Evolutionary conservation across 2,797 vertebrate species (phyloP), one percentile per base, ranked within the genome.

Genomic region (Myiotriccus ornatus): DNA sequence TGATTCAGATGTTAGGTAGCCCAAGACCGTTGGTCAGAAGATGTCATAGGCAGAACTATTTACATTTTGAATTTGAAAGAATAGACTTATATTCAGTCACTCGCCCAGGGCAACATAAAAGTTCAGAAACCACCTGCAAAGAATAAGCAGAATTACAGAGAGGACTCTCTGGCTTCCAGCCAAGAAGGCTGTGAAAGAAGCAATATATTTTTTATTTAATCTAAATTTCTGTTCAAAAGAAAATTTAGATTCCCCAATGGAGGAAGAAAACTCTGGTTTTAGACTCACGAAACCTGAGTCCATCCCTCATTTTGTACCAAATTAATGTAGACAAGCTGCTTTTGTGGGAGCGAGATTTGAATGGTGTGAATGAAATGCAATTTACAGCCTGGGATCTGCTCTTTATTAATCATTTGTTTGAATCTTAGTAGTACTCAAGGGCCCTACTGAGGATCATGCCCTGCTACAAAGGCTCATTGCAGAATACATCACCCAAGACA

Each of bases 401-500:
- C 92, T 96, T 94, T 94, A 95, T 96, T 96, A 96, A 91, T 94
- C 55, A 93, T 93, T 95, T 94, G 75, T 92, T 90, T 84, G 70
- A 95, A 82, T 93, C 77, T 81, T 41, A 44, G 83, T 50, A 62
- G 50, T 79, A 79, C 83, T 94, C 85, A 67, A 76, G 93, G 67
- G 86, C 30, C 60, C 21, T 74, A 43, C 74, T 32, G 83, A 87
- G 65, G 84, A 92, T 71, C 89, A 69, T 95, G 87, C 84, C 89
- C 79, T 81, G 14, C n/a, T 80, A 12, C 11, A 65, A 86, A 63
- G 59, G 46, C 76, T 89, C 47, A 27, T 25, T 21, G 25, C 46
- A 81, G 79, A 92, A 91, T 50, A 67, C 82, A 81, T 84, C 69
- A 88, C 82, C 79, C 55, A 85, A 85, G 79, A 81, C 87, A 91